Evolutionary conservation across 2,113 vertebrate genomes (phyloP), one percentile per base, ranked within the genome.

Genomic region (Odontophorus gujanensis): DNA sequence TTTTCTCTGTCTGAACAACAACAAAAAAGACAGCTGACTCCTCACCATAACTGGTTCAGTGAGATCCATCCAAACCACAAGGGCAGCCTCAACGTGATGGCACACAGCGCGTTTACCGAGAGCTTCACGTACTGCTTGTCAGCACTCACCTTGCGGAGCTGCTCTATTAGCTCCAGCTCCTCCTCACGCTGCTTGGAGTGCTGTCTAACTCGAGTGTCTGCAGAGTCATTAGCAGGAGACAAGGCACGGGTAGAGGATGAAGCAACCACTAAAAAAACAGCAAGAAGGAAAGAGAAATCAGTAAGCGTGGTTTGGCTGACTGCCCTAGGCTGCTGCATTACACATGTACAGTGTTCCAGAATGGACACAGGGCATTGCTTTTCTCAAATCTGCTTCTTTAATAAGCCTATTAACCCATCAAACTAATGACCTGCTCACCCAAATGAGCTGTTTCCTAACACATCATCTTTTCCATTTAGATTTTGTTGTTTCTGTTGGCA

Each of bases 141-240:
- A 87, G 63, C 61, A 65, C 96, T 62, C 26, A 99, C 99, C 98
- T 99, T 99, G 40, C 99, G 98, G 5, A 99, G 98, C 80, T 99
- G 98, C 69, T 99, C 98, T 96, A 99, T 98, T 48, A 98, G 95
- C 81, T 97, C 97, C 80, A 98, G 87, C 78, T 98, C 98, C 63
- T 98, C 98, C 77, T 98, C 98, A 59, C 95, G 97, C 81, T 98
- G 97, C 83, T 95, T 98, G 87, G 94, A 96, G 92, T 88, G 96
- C 1, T 96, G 97, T 75, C 96, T 95, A 63, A 85, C 88, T 74
- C 92, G 53, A 6, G 91, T 45, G 53, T 97, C 93, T 55, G 97
- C 88, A 62, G 97, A 77, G 47, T 98, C 98, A 63, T 86, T 77
- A 81, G 83, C 79, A 90, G 96, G 66, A 90, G 79, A 84, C 86